phyloP scores from a whole-genome alignment of 2,797 vertebrate genomes.

The Acomys russatus region DNA sequence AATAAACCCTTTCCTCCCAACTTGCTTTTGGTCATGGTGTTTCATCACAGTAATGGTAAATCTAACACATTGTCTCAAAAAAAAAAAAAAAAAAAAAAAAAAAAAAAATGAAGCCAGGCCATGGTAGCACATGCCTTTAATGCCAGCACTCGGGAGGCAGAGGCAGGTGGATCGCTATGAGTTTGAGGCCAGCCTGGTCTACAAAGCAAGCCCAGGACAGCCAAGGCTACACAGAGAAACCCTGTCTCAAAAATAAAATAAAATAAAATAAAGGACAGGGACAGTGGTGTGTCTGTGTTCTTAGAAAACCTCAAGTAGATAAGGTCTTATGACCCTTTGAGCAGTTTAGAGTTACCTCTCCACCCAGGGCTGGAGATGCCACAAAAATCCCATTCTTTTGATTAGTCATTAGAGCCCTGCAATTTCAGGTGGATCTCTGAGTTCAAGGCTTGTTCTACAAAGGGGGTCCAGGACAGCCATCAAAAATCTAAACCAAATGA shows the following conservation, averaged over 20 bases:
- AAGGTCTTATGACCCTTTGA: neutral
- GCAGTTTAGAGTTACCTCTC: neutral
- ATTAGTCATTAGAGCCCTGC: neutral
- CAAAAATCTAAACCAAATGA: no score
- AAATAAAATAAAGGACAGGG: neutral
- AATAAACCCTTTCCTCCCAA: neutral
- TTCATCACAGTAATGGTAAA: neutral
- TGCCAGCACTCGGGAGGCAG: no score
- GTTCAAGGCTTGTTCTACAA: no score
- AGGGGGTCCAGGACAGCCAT: no score
- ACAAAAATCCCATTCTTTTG: neutral
- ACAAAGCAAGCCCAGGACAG: no score
- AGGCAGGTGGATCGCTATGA: no score
- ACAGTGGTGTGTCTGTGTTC: neutral
- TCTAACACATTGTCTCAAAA: neutral
- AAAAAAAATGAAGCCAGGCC: no score
- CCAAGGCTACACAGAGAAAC: no score
- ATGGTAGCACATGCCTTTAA: no score
- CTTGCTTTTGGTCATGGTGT: neutral
- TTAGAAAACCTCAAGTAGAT: neutral
- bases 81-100: neutral
- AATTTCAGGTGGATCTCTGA: no score
- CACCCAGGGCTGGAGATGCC: neutral
- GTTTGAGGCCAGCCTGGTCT: no score
- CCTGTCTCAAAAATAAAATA: neutral